Base-by-base conservation (phyloP, 2,113 vertebrate species). In the Hemibagrus wyckioides region DNA sequence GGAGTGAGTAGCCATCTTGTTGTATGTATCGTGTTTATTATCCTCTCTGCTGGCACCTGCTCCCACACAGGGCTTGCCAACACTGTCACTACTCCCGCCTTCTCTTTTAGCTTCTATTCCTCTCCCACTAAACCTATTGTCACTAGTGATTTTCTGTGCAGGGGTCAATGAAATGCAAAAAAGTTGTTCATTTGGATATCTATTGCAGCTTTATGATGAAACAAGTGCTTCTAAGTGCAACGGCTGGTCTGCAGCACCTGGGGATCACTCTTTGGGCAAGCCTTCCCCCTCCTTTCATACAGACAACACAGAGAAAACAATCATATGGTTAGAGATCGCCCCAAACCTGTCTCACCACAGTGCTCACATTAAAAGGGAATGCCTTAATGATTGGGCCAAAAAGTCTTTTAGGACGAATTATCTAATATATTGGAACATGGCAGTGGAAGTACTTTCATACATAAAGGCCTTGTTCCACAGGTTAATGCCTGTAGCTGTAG, bases 1-100 rank as follows among this genome's bases (percentile, higher is more conserved):
- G 92, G 93, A 93, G 93, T 92, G 93, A 93, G 92, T 89, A 92
- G 92, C 93, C 94, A 94, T 93, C 94, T 95, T 94, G 93, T 94
- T 92, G 92, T 92, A 91, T 92, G 92, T 91, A 90, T 94, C 92
- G 89, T 93, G 93, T 95, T 95, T 94, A 95, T 95, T 88, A 90
- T 73, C 79, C 87, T 83, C 89, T 90, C 87, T 63, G 86, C 79
- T 90, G 86, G 86, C 90, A 92, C 90, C 91, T 90, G 89, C 90
- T 89, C 48, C 77, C 86, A 75, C 59, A 80, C 41, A 14, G 69
- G 54, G 28, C 56, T 82, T 88, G 89, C 89, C 91, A 91, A 85
- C 81, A 79, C 67, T 81, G 13, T 81, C 83, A 13, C 83, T 79
- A 50, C 80, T 28, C 67, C 57, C 76, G 30, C 61, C 82, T 6